Percentiles rank a stretch among this genome's conserved stretches.
Evolutionary conservation across 1,140 invertebrate species (phyloP).

Genomic region (Hylaeus volcanicus): DNA sequence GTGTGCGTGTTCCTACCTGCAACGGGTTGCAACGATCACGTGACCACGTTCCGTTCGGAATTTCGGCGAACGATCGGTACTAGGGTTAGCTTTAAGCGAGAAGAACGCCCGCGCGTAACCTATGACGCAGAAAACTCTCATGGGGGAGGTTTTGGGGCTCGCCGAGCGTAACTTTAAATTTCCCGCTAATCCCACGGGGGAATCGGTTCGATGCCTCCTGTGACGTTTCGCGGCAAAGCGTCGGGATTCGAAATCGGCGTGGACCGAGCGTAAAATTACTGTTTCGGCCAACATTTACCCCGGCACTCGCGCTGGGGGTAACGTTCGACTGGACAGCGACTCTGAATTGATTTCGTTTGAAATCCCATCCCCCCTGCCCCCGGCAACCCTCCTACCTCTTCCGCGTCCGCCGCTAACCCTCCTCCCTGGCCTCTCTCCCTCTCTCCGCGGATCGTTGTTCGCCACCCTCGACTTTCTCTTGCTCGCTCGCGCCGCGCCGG

Average conservation of each 20-base stretch:
- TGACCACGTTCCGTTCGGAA: not conserved
- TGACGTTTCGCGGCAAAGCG: conserved; percentile 76
- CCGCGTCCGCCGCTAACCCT: conserved; percentile 51
- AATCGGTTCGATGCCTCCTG: conserved; percentile 63
- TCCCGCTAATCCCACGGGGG: conserved; percentile 57
- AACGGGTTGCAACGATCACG: too few species aligned
- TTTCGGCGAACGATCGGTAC: not conserved
- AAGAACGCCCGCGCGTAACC: conserved; percentile 17
- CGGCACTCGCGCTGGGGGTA: conserved; percentile 65
- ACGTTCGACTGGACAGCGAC: conserved; percentile 76
- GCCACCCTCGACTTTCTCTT: conserved; percentile 53
- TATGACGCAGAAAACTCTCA: conserved; percentile 14
- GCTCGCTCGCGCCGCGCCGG: conserved; percentile 26
- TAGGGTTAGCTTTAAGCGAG: not conserved
- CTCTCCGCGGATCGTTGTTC: conserved; percentile 24
- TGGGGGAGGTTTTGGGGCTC: conserved; percentile 11
- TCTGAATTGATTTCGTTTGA: conserved; percentile 81
- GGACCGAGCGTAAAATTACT: conserved; percentile 77
- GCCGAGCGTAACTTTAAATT: conserved; percentile 48
- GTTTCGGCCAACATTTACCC: conserved; percentile 79
- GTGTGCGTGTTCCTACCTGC: too few species aligned
- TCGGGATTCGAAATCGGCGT: conserved; percentile 65
- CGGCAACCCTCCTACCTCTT: conserved; percentile 61
- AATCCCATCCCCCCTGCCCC: conserved; percentile 70
- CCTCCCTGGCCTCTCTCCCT: conserved; percentile 37